Evolutionary conservation across 2,113 vertebrate genomes (phyloP), one percentile per base, ranked within the genome.

Genomic region (Globicephala melas): DNA sequence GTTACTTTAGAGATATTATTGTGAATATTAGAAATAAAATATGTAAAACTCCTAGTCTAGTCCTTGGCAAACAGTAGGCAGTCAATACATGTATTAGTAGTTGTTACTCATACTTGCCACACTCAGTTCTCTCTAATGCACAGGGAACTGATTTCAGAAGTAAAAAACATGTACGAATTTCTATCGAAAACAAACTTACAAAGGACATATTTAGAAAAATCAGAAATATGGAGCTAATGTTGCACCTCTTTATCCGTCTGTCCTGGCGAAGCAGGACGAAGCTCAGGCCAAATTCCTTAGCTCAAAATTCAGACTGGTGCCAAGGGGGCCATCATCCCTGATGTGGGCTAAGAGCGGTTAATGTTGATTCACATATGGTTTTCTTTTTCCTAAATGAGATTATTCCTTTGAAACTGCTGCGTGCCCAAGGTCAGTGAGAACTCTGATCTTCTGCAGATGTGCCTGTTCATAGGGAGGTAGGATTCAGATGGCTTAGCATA

Each of bases 391-490:
- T 97, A 97, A 98, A 96, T 98, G 96, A 98, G 98, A 97, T 97
- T 93, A 97, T 87, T 96, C 86, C 63, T 33, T 97, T 91, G 97
- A 96, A 97, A 91, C 96, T 98, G 96, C 96, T 97, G 96, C n/a
- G 81, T 93, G 97, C 96, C 93, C 98, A 98, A 98, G 98, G 98
- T 98, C 98, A 97, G 93, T 96, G 62, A 98, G 70, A 98, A 83
- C 97, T 97, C 94, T 98, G 94, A 97, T 98, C 97, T 97, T 97
- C 83, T 81, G 91, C 98, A 98, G 82, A 98, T 98, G 95, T 98
- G 93, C 90, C 94, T 97, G 95, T 96, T 97, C 36, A 50, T n/a
- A 93, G 74, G 38, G 12, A 9, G 11, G 67, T 13, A 71, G 73
- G 41, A 74, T 79, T 95, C 70, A 38, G 63, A 62, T 15, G 28